A percentile compares a stretch with the other conserved stretches of the same genome.
Evolutionary conservation across 2,113 vertebrate genomes (phyloP).

Genomic region (Colistium nudipinnis): DNA sequence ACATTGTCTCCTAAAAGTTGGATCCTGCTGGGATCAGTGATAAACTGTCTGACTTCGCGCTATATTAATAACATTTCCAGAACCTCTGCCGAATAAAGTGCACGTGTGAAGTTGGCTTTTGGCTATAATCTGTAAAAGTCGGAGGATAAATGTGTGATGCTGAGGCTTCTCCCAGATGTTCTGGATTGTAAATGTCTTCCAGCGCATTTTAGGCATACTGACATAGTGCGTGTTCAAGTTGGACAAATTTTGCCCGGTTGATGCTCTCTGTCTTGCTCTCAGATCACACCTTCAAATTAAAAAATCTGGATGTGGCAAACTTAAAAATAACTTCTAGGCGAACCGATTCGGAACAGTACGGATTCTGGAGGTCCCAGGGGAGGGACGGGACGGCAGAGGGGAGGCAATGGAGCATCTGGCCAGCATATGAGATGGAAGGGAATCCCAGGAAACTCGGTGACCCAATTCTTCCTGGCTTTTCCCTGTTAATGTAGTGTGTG

Average conservation of each 20-base stretch:
- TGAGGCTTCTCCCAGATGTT: slow-evolving; percentile 30
- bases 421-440: slow-evolving; percentile 77
- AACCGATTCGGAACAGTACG: slow-evolving; percentile 22
- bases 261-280: no score
- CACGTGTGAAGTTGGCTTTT: neutral
- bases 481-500: slow-evolving; percentile 66
- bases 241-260: no score
- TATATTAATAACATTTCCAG: no score
- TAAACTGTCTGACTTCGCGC: no score
- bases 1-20: no score
- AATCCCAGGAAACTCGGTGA: slow-evolving; percentile 78
- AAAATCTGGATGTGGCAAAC: slow-evolving; percentile 1
- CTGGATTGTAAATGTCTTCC: slow-evolving; percentile 20
- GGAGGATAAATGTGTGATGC: neutral
- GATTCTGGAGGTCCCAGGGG: slow-evolving; percentile 42
- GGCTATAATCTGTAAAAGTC: slow-evolving; percentile 1
- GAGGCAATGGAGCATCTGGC: slow-evolving; percentile 72
- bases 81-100: neutral
- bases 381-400: slow-evolving; percentile 44
- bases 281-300: neutral
- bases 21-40: no score
- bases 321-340: slow-evolving; percentile 24
- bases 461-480: slow-evolving; percentile 74
- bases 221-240: no score
- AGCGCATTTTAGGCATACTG: neutral